Evolutionary conservation across 2,113 vertebrate genomes (phyloP).

Genomic region (Malurus elegans): DNA sequence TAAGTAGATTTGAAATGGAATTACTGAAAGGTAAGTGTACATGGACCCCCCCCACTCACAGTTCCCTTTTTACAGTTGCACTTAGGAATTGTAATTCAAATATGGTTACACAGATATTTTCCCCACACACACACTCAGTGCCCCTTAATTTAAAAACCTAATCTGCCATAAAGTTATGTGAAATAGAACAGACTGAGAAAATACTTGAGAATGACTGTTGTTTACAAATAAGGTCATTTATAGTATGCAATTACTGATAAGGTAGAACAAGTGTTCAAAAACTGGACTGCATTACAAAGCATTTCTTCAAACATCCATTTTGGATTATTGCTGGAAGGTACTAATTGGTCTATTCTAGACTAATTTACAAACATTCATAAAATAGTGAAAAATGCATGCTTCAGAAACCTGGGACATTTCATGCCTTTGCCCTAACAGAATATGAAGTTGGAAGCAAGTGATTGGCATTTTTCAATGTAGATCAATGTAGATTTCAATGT

Average conservation of each 20-base stretch:
- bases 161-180: not conserved
- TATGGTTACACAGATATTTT: not conserved
- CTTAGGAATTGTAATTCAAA: not conserved
- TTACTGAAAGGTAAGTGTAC: not conserved
- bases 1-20: not conserved
- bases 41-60: not conserved
- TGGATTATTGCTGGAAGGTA: constrained; percentile 73
- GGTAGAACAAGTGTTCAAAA: constrained; percentile 45
- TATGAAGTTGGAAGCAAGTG: constrained; percentile 43
- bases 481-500: not conserved
- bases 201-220: constrained; percentile 13
- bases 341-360: constrained; percentile 62
- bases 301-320: constrained; percentile 50
- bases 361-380: constrained; percentile 77
- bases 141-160: not conserved
- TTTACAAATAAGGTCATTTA: constrained; percentile 54
- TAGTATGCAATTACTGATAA: constrained; percentile 41
- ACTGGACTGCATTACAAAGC: constrained; percentile 48
- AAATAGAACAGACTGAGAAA: constrained; percentile 33
- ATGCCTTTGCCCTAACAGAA: constrained; percentile 69
- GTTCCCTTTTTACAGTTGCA: not conserved
- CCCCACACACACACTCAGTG: not conserved
- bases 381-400: constrained; percentile 77
- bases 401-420: constrained; percentile 69
- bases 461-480: not conserved